These are phyloP conservation scores for Heliothis virescens DNA, from an alignment of 1,140 invertebrate species.

Conservation along the genomic window DNA sequence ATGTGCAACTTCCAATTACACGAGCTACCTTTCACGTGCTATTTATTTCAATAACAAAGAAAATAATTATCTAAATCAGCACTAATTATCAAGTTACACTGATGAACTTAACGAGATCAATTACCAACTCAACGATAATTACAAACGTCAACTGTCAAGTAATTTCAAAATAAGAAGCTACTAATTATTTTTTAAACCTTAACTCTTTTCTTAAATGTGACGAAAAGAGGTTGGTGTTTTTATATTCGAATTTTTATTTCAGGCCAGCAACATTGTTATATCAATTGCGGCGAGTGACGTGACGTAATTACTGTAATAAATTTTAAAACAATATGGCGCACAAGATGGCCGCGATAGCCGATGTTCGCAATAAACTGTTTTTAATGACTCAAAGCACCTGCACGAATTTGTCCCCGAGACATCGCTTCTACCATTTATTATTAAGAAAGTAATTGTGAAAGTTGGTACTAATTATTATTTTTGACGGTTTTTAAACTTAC, in stretches of 20 bases:
- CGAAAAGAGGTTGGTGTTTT: neutral
- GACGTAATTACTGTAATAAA: slow-evolving; percentile 78
- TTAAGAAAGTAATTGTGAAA: slow-evolving; percentile 43
- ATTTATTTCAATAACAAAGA: neutral
- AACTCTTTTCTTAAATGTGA: neutral
- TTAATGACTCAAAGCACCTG: slow-evolving; percentile 77
- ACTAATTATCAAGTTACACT: neutral
- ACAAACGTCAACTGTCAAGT: neutral
- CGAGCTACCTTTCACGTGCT: neutral
- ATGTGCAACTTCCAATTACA: neutral
- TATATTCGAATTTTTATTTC: slow-evolving; percentile 6
- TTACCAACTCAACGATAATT: slow-evolving; percentile 1
- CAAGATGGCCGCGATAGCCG: slow-evolving; percentile 72
- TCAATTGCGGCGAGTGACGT: slow-evolving; percentile 59
- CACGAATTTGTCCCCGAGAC: slow-evolving; percentile 69
- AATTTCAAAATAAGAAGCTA: neutral
- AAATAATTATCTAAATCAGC: neutral
- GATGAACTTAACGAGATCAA: slow-evolving; percentile 26
- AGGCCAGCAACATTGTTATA: slow-evolving; percentile 48
- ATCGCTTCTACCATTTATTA: slow-evolving; percentile 41
- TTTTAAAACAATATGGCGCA: slow-evolving; percentile 78
- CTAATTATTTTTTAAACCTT: neutral
- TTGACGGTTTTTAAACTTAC: neutral
- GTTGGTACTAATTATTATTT: slow-evolving; percentile 3
- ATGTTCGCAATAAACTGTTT: slow-evolving; percentile 69